Conservation (phyloP, 53 echinoderm and acorn worm species). For the Hippasteria phrygiana region DNA sequence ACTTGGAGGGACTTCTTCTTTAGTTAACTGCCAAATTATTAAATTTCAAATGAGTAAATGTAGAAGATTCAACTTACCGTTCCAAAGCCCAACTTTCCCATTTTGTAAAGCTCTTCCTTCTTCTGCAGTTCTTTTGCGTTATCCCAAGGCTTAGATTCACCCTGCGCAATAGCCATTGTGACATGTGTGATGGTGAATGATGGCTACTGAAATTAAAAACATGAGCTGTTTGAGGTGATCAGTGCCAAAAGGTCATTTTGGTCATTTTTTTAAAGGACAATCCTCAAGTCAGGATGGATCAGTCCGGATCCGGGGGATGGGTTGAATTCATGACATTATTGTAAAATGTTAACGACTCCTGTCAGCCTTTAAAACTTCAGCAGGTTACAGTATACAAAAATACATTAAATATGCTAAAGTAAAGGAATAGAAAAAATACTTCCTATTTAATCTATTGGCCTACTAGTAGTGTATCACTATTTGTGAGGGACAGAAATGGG, state of each 20-base stretch:
- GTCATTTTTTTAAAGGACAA: too few species aligned
- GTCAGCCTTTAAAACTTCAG: too few species aligned
- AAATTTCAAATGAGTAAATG: background rate
- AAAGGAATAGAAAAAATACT: too few species aligned
- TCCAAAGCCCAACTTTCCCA: conserved; percentile 77
- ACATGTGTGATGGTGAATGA: background rate
- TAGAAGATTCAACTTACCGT: conserved; percentile 69
- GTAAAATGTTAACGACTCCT: too few species aligned
- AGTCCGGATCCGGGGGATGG: too few species aligned
- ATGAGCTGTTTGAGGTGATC: background rate
- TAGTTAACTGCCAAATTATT: background rate
- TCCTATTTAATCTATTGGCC: too few species aligned
- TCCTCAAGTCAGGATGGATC: too few species aligned
- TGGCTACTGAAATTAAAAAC: background rate
- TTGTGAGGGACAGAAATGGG: too few species aligned
- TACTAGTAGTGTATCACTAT: too few species aligned
- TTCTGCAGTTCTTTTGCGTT: conserved; percentile 34
- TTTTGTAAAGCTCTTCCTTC: conserved; percentile 69
- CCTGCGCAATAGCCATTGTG: conserved; percentile 34
- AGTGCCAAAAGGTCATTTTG: background rate
- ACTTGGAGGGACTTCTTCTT: background rate
- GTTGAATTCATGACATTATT: too few species aligned
- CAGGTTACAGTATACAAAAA: too few species aligned
- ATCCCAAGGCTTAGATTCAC: conserved; percentile 2
- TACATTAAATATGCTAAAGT: too few species aligned